A percentile compares a stretch with the other conserved stretches of the same genome.
phyloP scores from a whole-genome alignment of 2,888 invertebrate genomes.

The Portevinia maculata region DNA sequence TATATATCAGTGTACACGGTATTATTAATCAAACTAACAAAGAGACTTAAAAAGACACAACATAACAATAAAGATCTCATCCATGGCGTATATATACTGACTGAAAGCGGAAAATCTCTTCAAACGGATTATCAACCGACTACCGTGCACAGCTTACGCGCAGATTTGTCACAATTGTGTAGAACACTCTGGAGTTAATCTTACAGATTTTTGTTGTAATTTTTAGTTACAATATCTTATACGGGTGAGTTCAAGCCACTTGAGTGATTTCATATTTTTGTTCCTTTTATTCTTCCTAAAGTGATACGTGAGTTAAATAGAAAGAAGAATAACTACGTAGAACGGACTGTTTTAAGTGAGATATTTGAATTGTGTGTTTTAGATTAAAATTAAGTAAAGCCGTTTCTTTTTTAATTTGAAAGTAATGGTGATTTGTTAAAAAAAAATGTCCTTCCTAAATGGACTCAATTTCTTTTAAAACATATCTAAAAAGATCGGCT shows the following conservation, averaged over 20 bases:
- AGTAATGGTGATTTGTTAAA: background rate
- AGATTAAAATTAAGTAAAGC: conserved; percentile 4
- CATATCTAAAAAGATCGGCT: too few species aligned
- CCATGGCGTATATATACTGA: conserved; percentile 79
- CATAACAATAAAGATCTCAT: conserved; percentile 67
- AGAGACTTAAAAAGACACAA: conserved; percentile 55
- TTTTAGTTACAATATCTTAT: conserved; percentile 58
- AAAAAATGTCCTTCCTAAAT: too few species aligned
- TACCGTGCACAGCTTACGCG: conserved; percentile 74
- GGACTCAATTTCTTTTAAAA: too few species aligned
- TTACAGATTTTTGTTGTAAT: conserved; percentile 58
- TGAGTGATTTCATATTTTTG: conserved; percentile 27
- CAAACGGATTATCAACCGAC: conserved; percentile 81
- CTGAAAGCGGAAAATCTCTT: conserved; percentile 79
- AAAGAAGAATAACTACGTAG: conserved; percentile 1
- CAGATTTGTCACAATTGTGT: conserved; percentile 19
- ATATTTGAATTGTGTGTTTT: conserved; percentile 9
- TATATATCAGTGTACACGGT: conserved; percentile 41
- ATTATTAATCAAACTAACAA: conserved; percentile 71
- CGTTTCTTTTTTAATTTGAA: background rate
- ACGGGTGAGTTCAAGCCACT: conserved; percentile 67
- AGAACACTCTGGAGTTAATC: conserved; percentile 67
- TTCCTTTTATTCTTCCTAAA: conserved; percentile 13
- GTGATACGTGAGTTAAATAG: conserved; percentile 46
- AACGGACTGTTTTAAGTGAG: conserved; percentile 56